Base-by-base conservation (phyloP, 2,888 invertebrate species). In the Callyntrura guangdongensis region DNA sequence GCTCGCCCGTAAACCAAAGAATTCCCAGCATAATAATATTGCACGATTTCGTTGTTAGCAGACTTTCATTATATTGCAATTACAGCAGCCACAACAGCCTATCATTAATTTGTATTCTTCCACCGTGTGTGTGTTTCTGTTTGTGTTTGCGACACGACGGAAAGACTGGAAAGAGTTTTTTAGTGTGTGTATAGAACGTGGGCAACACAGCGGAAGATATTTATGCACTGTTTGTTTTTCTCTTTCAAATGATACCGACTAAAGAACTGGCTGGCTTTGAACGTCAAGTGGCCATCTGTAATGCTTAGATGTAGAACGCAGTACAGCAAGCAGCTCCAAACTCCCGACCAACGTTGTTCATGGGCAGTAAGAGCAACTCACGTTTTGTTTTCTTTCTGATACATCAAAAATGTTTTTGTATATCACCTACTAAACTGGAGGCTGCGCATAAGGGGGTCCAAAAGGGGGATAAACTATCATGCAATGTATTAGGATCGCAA, bases 41-140 rank as follows among this genome's bases (percentile, higher is more conserved):
- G 59, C 79, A 79, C 79, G 79, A 79, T 59, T 79, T 20, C 56
- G 25, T 59, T 36, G n/a, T 59, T 79, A 36, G 56, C n/a, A 17
- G 1, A 25, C 14, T 53, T 14, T 12, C 79, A 59, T 36, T 56
- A 79, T 27, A n/a, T n/a, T 9, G 59, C 79, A 59, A 56, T 56
- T 79, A n/a, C 56, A 79, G 27, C 36, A 14, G 56, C 36, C 79
- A 56, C 56, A n/a, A 56, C 0, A 79, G 56, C 36, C 79, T 59
- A 79, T 25, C 79, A 79, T 56, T 79, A 79, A 79, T 79, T 79
- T 79, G 79, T 79, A 59, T 79, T 56, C 56, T 59, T 27, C 11
- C 64, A 11, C n/a, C 77, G 8, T 69, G 36, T 69, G 27, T 83
- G 17, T 47, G 8, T 69, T 6, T 69, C 11, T 83, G 17, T 47